Evolutionary conservation across 2,113 vertebrate species (phyloP).

Genomic region (Nothoprocta pentlandii): DNA sequence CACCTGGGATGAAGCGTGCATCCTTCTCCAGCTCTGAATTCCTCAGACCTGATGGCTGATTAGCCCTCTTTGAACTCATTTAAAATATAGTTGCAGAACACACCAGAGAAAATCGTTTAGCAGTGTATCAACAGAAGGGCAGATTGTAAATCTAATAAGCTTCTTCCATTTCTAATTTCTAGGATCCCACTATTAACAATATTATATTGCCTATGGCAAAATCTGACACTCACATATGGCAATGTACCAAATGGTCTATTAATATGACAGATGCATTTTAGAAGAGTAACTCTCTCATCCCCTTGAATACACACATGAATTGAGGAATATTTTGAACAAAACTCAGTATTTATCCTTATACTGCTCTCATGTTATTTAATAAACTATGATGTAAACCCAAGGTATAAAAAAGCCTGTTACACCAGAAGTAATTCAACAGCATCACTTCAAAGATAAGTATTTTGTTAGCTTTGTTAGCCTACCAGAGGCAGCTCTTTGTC

Average conservation of each 20-base stretch:
- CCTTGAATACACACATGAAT: background rate
- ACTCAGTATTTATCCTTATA: slow-evolving; percentile 10
- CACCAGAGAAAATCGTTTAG: slow-evolving; percentile 38
- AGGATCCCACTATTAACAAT: slow-evolving; percentile 13
- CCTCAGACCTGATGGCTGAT: background rate
- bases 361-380: slow-evolving; percentile 38
- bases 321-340: slow-evolving; percentile 32
- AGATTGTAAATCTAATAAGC: slow-evolving; percentile 19
- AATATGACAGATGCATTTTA: slow-evolving; percentile 34
- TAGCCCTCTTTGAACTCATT: slow-evolving; percentile 21
- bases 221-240: slow-evolving; percentile 29
- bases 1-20: slow-evolving; percentile 12
- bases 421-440: slow-evolving; percentile 18
- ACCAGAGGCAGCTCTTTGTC: slow-evolving; percentile 43
- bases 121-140: background rate
- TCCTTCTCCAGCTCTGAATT: background rate
- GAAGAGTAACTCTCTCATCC: slow-evolving; percentile 6
- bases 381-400: background rate
- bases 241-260: slow-evolving; percentile 46
- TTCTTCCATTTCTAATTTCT: slow-evolving; percentile 41
- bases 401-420: slow-evolving; percentile 21
- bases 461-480: slow-evolving; percentile 60
- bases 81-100: slow-evolving; percentile 32
- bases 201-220: slow-evolving; percentile 43
- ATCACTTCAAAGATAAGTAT: slow-evolving; percentile 60